Evolutionary conservation across 2,113 vertebrate genomes (phyloP), one percentile per base, ranked within the genome.

Genomic region (Gobio gobio): DNA sequence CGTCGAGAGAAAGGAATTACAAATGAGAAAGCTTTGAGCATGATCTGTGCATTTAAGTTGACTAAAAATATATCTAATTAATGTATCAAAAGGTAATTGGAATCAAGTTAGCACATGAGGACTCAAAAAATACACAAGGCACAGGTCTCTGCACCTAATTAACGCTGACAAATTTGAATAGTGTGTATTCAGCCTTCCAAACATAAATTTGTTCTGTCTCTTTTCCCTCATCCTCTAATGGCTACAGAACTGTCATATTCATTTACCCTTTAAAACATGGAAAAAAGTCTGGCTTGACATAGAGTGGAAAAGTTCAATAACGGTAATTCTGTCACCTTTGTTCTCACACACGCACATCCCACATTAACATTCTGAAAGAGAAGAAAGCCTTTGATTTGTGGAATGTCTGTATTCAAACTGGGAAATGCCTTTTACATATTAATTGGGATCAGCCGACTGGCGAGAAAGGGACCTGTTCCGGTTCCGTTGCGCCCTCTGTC

Each of bases 341-440:
- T 91, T 92, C 90, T 90, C 86, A 7, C 59, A 82, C 18, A 40
- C 64, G 86, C 82, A 92, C 86, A 66, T 83, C 63, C 82, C 61
- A 61, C 78, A 93, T 93, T 93, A 91, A 85, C 87, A 93, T 94
- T 93, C 91, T 83, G 87, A 89, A 92, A 82, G 84, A 90, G 80
- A 75, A 49, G 56, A 79, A 79, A 84, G 83, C 68, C 47, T 89
- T 86, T 89, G 88, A 93, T 93, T 92, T 86, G 75, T 86, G 87
- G 88, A 89, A 87, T 87, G 84, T 85, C 83, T 59, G 86, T 81
- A 86, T 45, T 87, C 84, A 88, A 87, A 63, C 49, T 88, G 61
- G 13, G 80, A 79, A 88, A 86, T 45, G 16, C 47, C 72, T 20
- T 78, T 68, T 68, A 87, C 83, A 89, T 90, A 86, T 90, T 89